phyloP scores from a whole-genome alignment of 2,113 vertebrate species.

The Tetrao urogallus region DNA sequence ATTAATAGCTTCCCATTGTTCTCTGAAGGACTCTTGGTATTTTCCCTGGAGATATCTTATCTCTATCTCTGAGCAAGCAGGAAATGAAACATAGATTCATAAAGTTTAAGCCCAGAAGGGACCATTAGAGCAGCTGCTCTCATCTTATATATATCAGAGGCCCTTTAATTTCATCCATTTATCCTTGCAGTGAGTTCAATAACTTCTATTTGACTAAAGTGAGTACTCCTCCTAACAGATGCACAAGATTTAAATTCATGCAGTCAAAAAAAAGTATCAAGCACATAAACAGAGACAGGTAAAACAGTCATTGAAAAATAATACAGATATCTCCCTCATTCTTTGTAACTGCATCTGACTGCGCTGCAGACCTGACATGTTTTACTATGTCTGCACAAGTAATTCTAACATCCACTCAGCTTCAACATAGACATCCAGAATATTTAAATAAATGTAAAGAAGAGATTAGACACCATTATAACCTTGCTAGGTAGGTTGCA shows the following conservation, averaged over 20 bases:
- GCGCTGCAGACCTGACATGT: neutral
- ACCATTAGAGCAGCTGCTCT: conserved; percentile 46
- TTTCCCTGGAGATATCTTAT: conserved; percentile 57
- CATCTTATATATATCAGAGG: conserved; percentile 39
- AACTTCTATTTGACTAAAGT: conserved; percentile 45
- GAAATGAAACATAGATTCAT: conserved; percentile 75
- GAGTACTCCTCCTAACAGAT: conserved; percentile 36
- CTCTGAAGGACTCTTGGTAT: conserved; percentile 59
- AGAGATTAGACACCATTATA: neutral
- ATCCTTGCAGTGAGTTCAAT: conserved; percentile 49
- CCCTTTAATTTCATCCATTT: conserved; percentile 67
- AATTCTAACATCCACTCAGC: neutral
- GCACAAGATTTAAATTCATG: conserved; percentile 20
- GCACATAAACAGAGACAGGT: neutral
- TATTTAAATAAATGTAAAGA: neutral
- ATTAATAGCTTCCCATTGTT: conserved; percentile 49
- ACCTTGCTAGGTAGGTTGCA: neutral
- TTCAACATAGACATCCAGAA: neutral
- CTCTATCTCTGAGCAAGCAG: conserved; percentile 55
- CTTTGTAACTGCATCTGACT: neutral
- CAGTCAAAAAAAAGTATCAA: neutral
- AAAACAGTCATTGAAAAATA: neutral
- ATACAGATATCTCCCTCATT: neutral
- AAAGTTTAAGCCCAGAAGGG: conserved; percentile 68
- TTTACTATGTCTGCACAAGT: neutral